Conservation (phyloP, 2,113 vertebrate species). For the Pteropus alecto region DNA sequence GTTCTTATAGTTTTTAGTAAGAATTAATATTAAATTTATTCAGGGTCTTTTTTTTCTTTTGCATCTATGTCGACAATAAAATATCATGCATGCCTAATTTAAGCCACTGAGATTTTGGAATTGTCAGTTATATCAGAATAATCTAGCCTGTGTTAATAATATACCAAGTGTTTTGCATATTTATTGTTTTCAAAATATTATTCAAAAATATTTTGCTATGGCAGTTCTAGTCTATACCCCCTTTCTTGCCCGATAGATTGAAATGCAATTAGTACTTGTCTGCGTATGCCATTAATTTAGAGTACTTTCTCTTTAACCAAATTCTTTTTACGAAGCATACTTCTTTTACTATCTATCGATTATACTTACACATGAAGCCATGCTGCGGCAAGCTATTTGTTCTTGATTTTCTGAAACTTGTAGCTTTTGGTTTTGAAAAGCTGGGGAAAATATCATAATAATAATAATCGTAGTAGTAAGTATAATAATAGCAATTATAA, state of each 20-base stretch:
- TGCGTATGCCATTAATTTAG: background rate
- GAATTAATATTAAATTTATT: background rate
- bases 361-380: background rate
- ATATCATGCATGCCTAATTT: background rate
- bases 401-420: background rate
- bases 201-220: background rate
- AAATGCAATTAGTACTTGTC: background rate
- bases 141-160: background rate
- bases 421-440: background rate
- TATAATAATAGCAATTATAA: background rate
- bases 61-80: background rate
- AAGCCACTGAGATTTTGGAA: background rate
- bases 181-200: background rate
- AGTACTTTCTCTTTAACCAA: background rate
- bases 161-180: background rate
- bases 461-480: background rate
- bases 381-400: background rate
- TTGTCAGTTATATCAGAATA: background rate
- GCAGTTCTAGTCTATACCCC: background rate
- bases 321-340: background rate
- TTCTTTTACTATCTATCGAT: background rate
- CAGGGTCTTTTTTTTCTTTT: background rate
- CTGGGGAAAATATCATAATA: background rate
- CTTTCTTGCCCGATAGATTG: background rate
- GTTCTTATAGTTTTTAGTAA: background rate